These are phyloP conservation scores for Dione juno DNA, from an alignment of 2,888 invertebrate species.

Conservation along the genomic window DNA sequence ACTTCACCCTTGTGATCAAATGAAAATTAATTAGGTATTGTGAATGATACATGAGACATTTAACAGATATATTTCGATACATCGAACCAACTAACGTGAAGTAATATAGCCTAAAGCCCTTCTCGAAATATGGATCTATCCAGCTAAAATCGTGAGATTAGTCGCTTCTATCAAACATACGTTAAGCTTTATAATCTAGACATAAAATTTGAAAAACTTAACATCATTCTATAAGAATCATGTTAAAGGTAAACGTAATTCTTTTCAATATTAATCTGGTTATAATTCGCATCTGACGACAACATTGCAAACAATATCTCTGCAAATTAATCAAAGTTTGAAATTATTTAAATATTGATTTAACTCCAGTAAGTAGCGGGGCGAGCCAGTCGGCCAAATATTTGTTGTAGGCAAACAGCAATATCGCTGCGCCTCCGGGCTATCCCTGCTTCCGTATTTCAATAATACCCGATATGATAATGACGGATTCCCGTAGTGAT, in stretches of 20 bases:
- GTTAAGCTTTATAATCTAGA: too few relatives aligned
- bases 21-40: too few relatives aligned
- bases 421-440: conserved; percentile 66
- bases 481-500: conserved; percentile 65
- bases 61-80: too few relatives aligned
- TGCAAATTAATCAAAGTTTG: conserved; percentile 82
- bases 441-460: conserved; percentile 53
- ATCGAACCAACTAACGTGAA: too few relatives aligned
- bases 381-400: conserved; percentile 64
- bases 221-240: too few relatives aligned
- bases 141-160: too few relatives aligned
- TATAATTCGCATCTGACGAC: conserved; percentile 58
- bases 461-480: conserved; percentile 72
- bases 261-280: conserved; percentile 24
- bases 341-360: conserved; percentile 82
- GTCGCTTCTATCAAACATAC: too few relatives aligned
- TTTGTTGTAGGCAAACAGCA: conserved; percentile 77
- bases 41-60: too few relatives aligned
- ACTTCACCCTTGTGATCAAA: too few relatives aligned
- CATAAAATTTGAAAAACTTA: too few relatives aligned
- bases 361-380: conserved; percentile 80
- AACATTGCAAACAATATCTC: conserved; percentile 79
- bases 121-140: too few relatives aligned
- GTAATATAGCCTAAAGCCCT: too few relatives aligned
- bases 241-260: not conserved